Base-by-base conservation (phyloP, 92 coral and sea anemone genomes). In the Porites rus region DNA sequence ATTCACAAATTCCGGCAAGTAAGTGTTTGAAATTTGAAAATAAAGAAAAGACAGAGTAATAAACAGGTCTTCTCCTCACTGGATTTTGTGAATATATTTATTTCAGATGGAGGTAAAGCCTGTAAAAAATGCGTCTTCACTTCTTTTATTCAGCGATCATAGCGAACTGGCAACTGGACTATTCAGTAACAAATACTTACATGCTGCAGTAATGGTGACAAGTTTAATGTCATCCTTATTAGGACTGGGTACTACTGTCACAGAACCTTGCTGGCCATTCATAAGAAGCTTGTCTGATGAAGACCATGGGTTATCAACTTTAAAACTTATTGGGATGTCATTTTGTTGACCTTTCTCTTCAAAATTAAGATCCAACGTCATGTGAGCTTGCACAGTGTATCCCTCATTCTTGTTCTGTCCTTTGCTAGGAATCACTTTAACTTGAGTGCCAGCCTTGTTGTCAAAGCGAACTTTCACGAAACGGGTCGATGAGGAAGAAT, bases 401-500 rank as follows among this genome's bases (percentile, higher is more conserved):
- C 99, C 99, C 82, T 97, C 96, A 75, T 86, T 93, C 85, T 88
- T 93, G 38, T 93, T 91, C 84, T 91, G 94, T 10, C 99, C 99
- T 87, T 90, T 97, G 82, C 96, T 97, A 73, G 99, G 99, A 38
- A 93, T 92, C 17, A 97, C 79, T 59, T 88, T 92, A 56, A 97
- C 93, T 68, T 95, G 89, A 6, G 78, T 82, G 1, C 99, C 99
- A 12, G 99, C 99, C 63, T 92, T 93, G 87, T 97, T 97, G 82
- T 92, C 98, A 76, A 97, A 97, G 59, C 94, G 94, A 72, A 96
- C 99, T 85, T 92, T 97, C 82, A 97, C 94, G 87, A 88, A 97
- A 20, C 99, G 98, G 75, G 93, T 93, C 2, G 98, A 93, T 13
- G 96, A 95, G 59, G 94, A 91, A 4, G 96, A 97, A 13, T 90